phyloP scores from a whole-genome alignment of 2,797 vertebrate species.

The Loriculus beryllinus region DNA sequence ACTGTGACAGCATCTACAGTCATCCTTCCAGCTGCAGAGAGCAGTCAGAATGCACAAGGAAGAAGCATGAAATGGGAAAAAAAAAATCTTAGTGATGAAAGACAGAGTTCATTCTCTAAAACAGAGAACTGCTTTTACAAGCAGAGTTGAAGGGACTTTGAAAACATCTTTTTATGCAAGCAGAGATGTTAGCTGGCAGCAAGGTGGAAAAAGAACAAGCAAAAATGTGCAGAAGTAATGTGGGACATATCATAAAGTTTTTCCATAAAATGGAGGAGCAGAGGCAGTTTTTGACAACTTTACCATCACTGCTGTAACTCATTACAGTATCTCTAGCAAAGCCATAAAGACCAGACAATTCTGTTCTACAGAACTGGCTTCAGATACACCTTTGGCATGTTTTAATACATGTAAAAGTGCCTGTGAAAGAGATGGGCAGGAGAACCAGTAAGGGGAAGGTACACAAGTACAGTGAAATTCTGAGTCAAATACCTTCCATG shows the following conservation, averaged over 20 bases:
- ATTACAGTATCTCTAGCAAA: not conserved
- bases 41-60: not conserved
- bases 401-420: not conserved
- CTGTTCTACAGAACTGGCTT: not conserved
- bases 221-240: not conserved
- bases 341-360: not conserved
- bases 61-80: not conserved
- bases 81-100: not conserved
- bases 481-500: not conserved
- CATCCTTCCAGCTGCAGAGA: not conserved
- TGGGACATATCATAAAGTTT: not conserved
- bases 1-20: not conserved
- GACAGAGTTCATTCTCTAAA: not conserved
- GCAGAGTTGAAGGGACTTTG: not conserved
- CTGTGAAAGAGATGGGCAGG: not conserved
- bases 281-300: not conserved
- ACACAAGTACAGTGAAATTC: not conserved
- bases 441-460: not conserved
- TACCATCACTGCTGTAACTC: not conserved
- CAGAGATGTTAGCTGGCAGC: not conserved
- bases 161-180: not conserved
- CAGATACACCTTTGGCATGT: not conserved
- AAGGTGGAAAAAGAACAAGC: not conserved
- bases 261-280: not conserved
- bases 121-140: not conserved